Evolutionary conservation across 2,113 vertebrate species (phyloP).

Genomic region (rabbit (Oryctolagus cuniculus)): mOryCun1.1 NC_091434.1:184375501-184376000

Average conservation of each 20-base stretch:
- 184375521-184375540: slow-evolving; percentile 32
- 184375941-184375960: neutral
- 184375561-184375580: slow-evolving; percentile 32
- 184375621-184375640: slow-evolving; percentile 82
- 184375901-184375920: neutral
- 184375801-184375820: neutral
- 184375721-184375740: slow-evolving; percentile 82
- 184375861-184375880: neutral
- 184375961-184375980: neutral
- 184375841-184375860: slow-evolving; percentile 24
- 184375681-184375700: slow-evolving; percentile 77
- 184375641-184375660: slow-evolving; percentile 80
- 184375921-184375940: neutral
- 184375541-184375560: neutral
- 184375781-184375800: slow-evolving; percentile 6
- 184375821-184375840: slow-evolving; percentile 23
- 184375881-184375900: slow-evolving; percentile 60
- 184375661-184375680: slow-evolving; percentile 81
- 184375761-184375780: neutral
- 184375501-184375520: slow-evolving; percentile 66
- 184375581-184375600: slow-evolving; percentile 45
- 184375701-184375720: slow-evolving; percentile 83
- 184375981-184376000: neutral
- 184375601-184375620: slow-evolving; percentile 75
- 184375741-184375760: slow-evolving; percentile 66